A percentile compares a stretch with the other conserved stretches of the same genome.
phyloP scores from a whole-genome alignment of 2,888 invertebrate genomes.

The Iphiclides podalirius region DNA sequence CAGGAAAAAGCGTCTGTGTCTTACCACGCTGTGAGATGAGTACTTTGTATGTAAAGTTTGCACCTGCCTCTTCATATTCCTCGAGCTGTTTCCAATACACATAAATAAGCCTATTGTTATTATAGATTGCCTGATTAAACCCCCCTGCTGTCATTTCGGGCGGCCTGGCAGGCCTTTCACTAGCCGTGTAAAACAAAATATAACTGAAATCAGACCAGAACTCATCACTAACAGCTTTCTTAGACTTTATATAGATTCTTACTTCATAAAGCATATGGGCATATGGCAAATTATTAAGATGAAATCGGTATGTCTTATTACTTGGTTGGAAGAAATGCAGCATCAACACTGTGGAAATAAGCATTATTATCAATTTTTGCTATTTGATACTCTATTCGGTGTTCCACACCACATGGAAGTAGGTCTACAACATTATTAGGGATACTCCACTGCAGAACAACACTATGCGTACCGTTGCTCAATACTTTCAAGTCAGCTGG shows the following conservation, averaged over 20 bases:
- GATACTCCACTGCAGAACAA: conserved; percentile 57
- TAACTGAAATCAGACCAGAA: conserved; percentile 86
- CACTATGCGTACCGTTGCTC: conserved; percentile 54
- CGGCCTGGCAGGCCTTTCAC: conserved; percentile 81
- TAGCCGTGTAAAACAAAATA: conserved; percentile 80
- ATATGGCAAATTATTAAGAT: conserved; percentile 80
- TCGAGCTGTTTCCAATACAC: conserved; percentile 90
- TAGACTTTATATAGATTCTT: conserved; percentile 83
- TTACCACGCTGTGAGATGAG: conserved; percentile 52
- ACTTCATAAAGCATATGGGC: conserved; percentile 86
- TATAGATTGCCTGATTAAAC: conserved; percentile 82
- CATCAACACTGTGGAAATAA: conserved; percentile 63
- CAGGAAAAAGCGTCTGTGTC: conserved; percentile 55
- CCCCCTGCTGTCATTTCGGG: conserved; percentile 87
- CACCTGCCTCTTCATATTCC: conserved; percentile 85
- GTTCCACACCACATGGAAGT: conserved; percentile 53
- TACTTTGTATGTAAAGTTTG: conserved; percentile 86
- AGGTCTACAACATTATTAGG: conserved; percentile 59
- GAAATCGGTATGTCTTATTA: conserved; percentile 56
- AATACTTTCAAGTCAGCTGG: conserved; percentile 49
- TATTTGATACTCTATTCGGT: conserved; percentile 71
- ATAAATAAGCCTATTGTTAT: conserved; percentile 80
- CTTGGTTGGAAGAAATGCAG: conserved; percentile 48
- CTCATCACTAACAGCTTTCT: conserved; percentile 71
- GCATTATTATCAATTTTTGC: conserved; percentile 67